Percentiles rank a stretch among this genome's conserved stretches.
These are phyloP conservation scores for Zygogramma bicolorata DNA, from an alignment of 2,888 invertebrate genomes.

Conservation along the genomic window DNA sequence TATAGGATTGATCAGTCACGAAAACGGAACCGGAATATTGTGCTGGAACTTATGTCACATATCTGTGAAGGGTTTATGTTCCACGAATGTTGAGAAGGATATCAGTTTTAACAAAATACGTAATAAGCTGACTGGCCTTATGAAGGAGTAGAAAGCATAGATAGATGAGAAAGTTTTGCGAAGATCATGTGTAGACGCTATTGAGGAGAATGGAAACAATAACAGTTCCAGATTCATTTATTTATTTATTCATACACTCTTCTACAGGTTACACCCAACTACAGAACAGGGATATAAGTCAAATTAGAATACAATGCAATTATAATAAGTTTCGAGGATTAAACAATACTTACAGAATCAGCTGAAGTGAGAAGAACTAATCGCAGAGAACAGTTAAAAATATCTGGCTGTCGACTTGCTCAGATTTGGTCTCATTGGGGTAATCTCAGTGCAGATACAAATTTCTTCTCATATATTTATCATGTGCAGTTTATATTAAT, in stretches of 20 bases:
- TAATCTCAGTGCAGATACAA: neutral
- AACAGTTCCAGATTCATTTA: neutral
- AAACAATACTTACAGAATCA: neutral
- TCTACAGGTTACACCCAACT: neutral
- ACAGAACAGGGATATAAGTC: no score
- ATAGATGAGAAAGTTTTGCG: neutral
- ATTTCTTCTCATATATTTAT: neutral
- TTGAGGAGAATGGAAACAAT: neutral
- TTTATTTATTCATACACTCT: no score
- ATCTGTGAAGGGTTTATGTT: constrained; percentile 1
- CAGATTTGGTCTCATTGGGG: neutral
- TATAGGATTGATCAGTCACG: constrained; percentile 3
- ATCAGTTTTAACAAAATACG: neutral
- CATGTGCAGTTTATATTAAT: no score
- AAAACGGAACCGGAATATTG: neutral
- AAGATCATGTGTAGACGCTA: neutral
- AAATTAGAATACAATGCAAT: no score
- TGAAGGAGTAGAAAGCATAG: neutral
- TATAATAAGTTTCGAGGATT: no score
- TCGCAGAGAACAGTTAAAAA: neutral
- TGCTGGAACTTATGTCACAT: neutral
- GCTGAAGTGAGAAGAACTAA: neutral
- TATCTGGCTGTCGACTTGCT: no score
- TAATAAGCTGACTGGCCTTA: neutral
- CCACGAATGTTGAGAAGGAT: neutral